Evolutionary conservation across 2,113 vertebrate species (phyloP), one percentile per base, ranked within the genome.

Genomic region (Haemorhous mexicanus): DNA sequence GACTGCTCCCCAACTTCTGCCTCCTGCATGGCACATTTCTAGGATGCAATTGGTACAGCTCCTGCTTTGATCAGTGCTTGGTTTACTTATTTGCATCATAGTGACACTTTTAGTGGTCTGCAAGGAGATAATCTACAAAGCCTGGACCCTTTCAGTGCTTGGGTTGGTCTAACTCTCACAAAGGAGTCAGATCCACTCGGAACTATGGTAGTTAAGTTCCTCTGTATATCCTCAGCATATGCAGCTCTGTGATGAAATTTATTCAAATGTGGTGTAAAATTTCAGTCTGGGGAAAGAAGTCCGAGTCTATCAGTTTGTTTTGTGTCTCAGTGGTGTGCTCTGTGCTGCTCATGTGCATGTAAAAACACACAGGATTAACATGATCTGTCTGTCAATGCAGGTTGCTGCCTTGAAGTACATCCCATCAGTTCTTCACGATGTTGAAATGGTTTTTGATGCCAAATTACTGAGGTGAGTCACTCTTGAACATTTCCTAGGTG

Each of bases 401-500:
- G 99, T 99, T 81, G 99, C 99, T 49, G 99, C 99, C 95, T 98
- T 99, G 97, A 99, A 99, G 97, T 99, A 99, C 90, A 98, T 99
- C 72, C 99, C 99, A 4, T 98, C 99, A 22, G 99, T 99, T 76
- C 98, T 99, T 73, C 99, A 99, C 2, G 99, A 99, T 89, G 99
- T 99, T 64, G 99, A 99, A 97, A 99, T 95, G 19, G 99, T 99
- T 83, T 99, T 99, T 96, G 98, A 99, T 97, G 98, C 98, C 47
- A 99, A 98, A 96, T 98, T 99, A 92, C 98, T 99, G 89, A 99
- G 99, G 99, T 99, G 94, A 97, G 97, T 79, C 89, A 22, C 46
- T 39, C 37, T 33, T 35, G 33, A 67, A n/a, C 5, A 0, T 49
- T 66, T 84, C 26, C 16, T 30, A 8, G 24, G 9, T 68, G 39